Percentiles rank a stretch among this genome's conserved stretches.
Evolutionary conservation across 1,140 invertebrate species (phyloP).

Genomic region (Cotesia chilonis): DNA sequence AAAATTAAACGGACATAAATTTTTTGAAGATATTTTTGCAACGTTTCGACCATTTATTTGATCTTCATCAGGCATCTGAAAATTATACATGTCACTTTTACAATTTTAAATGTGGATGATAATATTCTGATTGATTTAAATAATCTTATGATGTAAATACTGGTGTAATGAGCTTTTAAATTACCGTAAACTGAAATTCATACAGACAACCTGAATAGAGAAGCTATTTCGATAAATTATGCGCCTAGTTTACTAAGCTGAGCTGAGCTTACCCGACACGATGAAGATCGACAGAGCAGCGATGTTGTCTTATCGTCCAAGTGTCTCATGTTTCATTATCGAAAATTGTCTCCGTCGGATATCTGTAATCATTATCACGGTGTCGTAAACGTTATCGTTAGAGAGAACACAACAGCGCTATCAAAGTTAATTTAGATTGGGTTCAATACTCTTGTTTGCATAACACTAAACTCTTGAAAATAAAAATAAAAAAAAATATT

Average conservation of each 20-base stretch:
- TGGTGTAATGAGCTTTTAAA: background rate
- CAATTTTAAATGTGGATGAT: too few relatives aligned
- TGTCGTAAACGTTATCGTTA: background rate
- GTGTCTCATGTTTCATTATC: conserved; percentile 29
- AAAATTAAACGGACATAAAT: too few relatives aligned
- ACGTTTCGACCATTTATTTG: too few relatives aligned
- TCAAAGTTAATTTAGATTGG: too few relatives aligned
- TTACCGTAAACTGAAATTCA: background rate
- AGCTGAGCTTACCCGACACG: conserved; percentile 3
- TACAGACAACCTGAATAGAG: conserved; percentile 23
- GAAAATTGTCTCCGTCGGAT: conserved; percentile 14
- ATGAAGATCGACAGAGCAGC: conserved; percentile 26
- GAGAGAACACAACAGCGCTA: background rate
- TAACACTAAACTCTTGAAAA: too few relatives aligned
- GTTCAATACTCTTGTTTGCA: too few relatives aligned
- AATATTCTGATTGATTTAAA: too few relatives aligned
- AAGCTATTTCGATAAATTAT: conserved; percentile 31
- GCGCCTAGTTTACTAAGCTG: conserved; percentile 22
- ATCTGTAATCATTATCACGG: background rate
- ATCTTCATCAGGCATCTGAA: too few relatives aligned
- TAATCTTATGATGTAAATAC: background rate
- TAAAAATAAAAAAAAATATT: too few relatives aligned
- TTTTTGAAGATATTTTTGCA: too few relatives aligned
- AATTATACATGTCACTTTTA: too few relatives aligned
- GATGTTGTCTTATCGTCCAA: conserved; percentile 15